These are phyloP conservation scores for Callyntrura sp. DNA, from an alignment of 2,888 invertebrate species.

Conservation along the genomic window DNA sequence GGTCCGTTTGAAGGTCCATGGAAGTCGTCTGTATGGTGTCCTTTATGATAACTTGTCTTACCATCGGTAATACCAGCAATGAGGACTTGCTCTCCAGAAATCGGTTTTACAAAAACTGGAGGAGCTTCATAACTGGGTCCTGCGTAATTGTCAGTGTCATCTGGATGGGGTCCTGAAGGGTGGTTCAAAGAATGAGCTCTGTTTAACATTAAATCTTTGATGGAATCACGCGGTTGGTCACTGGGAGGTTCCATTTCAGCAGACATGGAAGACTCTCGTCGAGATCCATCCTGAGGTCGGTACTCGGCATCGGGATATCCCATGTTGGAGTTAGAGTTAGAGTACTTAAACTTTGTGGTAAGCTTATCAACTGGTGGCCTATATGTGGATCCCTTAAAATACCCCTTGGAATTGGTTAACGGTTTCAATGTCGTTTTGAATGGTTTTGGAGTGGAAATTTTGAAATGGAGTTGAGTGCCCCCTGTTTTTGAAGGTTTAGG, in stretches of 20 bases:
- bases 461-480: slow-evolving; percentile 75
- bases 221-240: slow-evolving; percentile 33
- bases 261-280: slow-evolving; percentile 58
- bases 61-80: slow-evolving; percentile 54
- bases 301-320: slow-evolving; percentile 82
- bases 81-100: slow-evolving; percentile 61
- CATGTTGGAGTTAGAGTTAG: slow-evolving; percentile 58
- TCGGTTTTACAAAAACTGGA: slow-evolving; percentile 58
- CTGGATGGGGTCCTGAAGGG: slow-evolving; percentile 48
- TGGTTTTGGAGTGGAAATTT: slow-evolving; percentile 79
- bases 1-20: neutral
- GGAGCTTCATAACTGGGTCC: slow-evolving; percentile 68
- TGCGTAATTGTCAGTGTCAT: slow-evolving; percentile 69
- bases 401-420: slow-evolving; percentile 64
- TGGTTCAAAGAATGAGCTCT: slow-evolving; percentile 58
- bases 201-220: slow-evolving; percentile 70
- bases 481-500: slow-evolving; percentile 75
- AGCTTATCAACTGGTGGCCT: slow-evolving; percentile 69
- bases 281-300: slow-evolving; percentile 71
- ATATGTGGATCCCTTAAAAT: slow-evolving; percentile 76
- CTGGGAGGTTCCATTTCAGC: slow-evolving; percentile 70
- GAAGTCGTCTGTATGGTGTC: slow-evolving; percentile 52
- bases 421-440: slow-evolving; percentile 70
- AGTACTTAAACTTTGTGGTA: slow-evolving; percentile 59
- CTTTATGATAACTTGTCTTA: slow-evolving; percentile 62